phyloP scores from a whole-genome alignment of 1,140 invertebrate genomes.

The Drosophila lini region DNA sequence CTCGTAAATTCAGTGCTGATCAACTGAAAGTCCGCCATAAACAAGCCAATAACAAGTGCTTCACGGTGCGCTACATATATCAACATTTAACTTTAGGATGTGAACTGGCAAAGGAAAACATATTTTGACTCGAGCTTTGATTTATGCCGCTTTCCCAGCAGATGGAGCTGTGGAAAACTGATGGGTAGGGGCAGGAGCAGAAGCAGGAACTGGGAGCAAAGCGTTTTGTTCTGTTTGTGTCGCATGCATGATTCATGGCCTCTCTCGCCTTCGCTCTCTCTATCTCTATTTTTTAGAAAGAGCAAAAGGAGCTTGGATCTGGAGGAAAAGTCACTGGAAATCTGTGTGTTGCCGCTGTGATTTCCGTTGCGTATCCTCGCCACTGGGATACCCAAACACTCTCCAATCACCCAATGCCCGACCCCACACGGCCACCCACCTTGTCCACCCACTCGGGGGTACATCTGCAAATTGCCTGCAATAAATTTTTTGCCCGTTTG shows the following conservation, averaged over 20 bases:
- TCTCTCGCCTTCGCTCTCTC: constrained; percentile 8
- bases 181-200: background rate
- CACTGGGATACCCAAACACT: background rate
- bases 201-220: constrained; percentile 5
- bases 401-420: background rate
- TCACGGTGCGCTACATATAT: constrained; percentile 23
- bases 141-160: constrained; percentile 61
- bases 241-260: constrained; percentile 78
- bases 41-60: constrained; percentile 42
- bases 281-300: constrained; percentile 32
- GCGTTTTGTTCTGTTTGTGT: constrained; percentile 71
- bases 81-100: constrained; percentile 44
- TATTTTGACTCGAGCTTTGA: constrained; percentile 78
- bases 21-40: constrained; percentile 30
- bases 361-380: constrained; percentile 56
- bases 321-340: constrained; percentile 70
- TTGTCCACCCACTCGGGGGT: constrained; percentile 22
- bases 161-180: background rate
- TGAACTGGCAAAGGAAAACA: constrained; percentile 61
- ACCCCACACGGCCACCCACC: background rate
- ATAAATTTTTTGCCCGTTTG: constrained; percentile 76
- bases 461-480: constrained; percentile 79
- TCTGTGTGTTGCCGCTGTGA: constrained; percentile 66
- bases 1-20: background rate
- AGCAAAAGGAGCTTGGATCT: background rate